These are phyloP conservation scores for Sorex fumeus DNA, from an alignment of 2,113 vertebrate genomes.

Conservation along the genomic window DNA sequence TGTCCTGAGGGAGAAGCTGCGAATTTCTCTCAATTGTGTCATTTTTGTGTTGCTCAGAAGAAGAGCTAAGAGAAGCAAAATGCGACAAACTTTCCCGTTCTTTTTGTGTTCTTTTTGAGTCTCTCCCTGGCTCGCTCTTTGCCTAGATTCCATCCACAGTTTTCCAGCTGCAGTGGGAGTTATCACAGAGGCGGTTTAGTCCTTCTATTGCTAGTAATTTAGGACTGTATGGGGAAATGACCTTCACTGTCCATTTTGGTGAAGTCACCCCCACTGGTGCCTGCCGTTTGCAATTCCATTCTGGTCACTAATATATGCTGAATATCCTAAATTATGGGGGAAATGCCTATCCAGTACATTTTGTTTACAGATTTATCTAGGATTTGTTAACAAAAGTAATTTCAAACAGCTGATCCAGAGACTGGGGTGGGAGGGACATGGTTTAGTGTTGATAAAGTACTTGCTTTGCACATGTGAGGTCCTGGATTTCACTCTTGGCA, in stretches of 20 bases:
- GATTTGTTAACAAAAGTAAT: slow-evolving; percentile 22
- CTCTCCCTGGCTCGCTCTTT: slow-evolving; percentile 17
- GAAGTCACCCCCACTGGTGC: neutral
- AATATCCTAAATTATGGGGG: neutral
- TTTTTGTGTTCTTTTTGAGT: neutral
- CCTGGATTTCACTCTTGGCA: no score
- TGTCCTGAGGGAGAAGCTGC: neutral
- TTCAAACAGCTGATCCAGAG: neutral
- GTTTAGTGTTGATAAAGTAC: no score
- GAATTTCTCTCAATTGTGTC: neutral
- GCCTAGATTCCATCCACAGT: neutral
- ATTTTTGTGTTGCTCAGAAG: neutral
- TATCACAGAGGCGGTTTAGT: neutral
- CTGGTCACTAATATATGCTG: neutral
- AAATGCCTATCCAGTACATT: neutral
- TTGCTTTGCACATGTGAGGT: no score
- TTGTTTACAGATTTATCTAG: neutral
- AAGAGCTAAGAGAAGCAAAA: neutral
- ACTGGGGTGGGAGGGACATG: no score
- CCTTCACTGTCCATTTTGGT: neutral
- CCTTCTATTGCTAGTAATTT: neutral
- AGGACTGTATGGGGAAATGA: neutral
- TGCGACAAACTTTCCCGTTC: neutral
- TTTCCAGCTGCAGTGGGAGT: neutral
- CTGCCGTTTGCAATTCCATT: slow-evolving; percentile 3